Base-by-base conservation (phyloP, 2,113 vertebrate species). In the Silurus meridionalis region DNA sequence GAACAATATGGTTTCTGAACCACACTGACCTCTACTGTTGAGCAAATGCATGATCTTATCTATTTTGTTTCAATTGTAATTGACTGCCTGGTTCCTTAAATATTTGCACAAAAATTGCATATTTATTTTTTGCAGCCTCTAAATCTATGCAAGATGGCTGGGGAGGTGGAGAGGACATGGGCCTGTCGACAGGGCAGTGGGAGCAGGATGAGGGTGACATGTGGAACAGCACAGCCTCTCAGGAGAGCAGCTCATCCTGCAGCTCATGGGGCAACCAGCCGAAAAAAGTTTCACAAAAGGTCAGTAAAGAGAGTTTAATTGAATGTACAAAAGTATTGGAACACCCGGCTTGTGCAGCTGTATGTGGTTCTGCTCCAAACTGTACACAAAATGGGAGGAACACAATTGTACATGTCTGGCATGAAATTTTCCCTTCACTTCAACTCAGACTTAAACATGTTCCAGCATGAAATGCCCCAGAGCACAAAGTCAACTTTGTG, bases 131-230 rank as follows among this genome's bases (percentile, higher is more conserved):
- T 2, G 46, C 84, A 99, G 98, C 96, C 95, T 96, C 97, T 90
- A 99, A 99, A 98, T 96, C 97, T 97, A 98, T 99, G 98, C 98
- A 99, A 98, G 97, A 99, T 92, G 92, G 97, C 95, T 99, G 98
- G 98, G 97, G 97, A 95, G 95, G 96, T 93, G 97, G 96, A 91
- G 97, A 98, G 66, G 97, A 98, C 72, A 93, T 96, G 89, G 93
- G 92, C 93, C 97, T 92, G 95, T 95, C 84, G 88, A 94, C 84
- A 88, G 78, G 94, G 92, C 97, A 98, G 90, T 98, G 97, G 97
- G 97, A 99, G 88, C 93, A 96, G 83, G 97, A 99, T 77, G 97
- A 99, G 79, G 96, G 97, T 87, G 97, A 97, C 93, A 91, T 98
- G 96, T 99, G 98, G 98, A 98, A 94, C 92, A 97, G 95, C 84